Evolutionary conservation across 1,140 invertebrate species (phyloP), one percentile per base, ranked within the genome.

Genomic region (Riptortus pedestris): DNA sequence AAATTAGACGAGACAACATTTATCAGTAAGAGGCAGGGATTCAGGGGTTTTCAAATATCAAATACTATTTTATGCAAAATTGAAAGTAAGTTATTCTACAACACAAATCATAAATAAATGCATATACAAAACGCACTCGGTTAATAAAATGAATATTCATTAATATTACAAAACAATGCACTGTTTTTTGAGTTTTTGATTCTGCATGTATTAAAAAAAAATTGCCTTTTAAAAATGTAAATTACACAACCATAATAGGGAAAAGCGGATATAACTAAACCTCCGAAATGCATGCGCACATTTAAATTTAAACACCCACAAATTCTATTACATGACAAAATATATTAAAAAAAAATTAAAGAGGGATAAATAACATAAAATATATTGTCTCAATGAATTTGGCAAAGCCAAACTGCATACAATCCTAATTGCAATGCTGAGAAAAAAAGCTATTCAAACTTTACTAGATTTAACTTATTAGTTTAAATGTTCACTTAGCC

Each of bases 221-320:
- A n/a, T n/a, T n/a, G n/a, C 2, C 22, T 47, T 47, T 26, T 47
- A 47, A 24, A 62, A 33, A 20, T 33, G 26, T 28, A 48, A 45
- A 62, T 27, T 29, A 64, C 51, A 64, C 62, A 64, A 64, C 38
- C 63, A 64, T 64, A 31, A 58, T 55, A 64, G 33, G 38, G 62
- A 28, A 59, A 59, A 57, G 63, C 63, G 62, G 22, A 33, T 29
- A 20, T n/a, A 29, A 59, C 55, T 59, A 59, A 59, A 59, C 63
- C 52, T 55, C 63, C 55, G 57, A 64, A 20, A 45, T 18, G 55
- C 63, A 64, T 64, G 63, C 63, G 52, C 57, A 64, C 63, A 64
- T 43, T 59, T 31, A 64, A 28, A 63, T 28, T 64, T 64, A 64
- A 59, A 31, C 57, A 26, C 51, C 51, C 62, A 64, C 29, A 60